Conservation (phyloP, 1,140 invertebrate genomes). For the Cydia amplana region DNA sequence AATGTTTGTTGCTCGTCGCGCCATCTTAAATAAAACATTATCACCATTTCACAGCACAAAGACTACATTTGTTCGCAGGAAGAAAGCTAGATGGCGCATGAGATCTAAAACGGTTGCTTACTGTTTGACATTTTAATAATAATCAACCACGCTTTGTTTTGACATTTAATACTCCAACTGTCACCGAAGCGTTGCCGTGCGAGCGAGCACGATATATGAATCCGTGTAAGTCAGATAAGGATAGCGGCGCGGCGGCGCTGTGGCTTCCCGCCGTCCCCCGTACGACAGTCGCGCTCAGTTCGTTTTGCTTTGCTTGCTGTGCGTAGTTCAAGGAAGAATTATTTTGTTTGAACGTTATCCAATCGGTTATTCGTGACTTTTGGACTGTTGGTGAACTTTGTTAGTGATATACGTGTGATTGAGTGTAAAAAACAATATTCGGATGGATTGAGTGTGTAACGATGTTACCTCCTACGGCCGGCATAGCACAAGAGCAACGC, state of each 20-base stretch:
- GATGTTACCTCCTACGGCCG: slow-evolving; percentile 78
- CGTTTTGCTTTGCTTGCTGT: slow-evolving; percentile 54
- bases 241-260: slow-evolving; percentile 69
- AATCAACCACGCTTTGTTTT: slow-evolving; percentile 75
- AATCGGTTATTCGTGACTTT: slow-evolving; percentile 49
- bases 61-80: slow-evolving; percentile 31
- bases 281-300: slow-evolving; percentile 68
- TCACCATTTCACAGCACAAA: background rate
- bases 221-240: slow-evolving; percentile 44
- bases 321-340: slow-evolving; percentile 53
- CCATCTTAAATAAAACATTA: background rate
- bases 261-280: slow-evolving; percentile 73
- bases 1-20: background rate
- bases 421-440: slow-evolving; percentile 52
- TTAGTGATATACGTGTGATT: slow-evolving; percentile 49
- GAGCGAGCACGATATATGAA: slow-evolving; percentile 47
- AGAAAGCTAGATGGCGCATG: slow-evolving; percentile 49
- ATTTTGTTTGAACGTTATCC: slow-evolving; percentile 56
- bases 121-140: slow-evolving; percentile 64
- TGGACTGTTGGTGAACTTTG: slow-evolving; percentile 42
- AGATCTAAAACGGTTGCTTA: slow-evolving; percentile 39
- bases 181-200: slow-evolving; percentile 59
- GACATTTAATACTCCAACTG: slow-evolving; percentile 65
- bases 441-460: slow-evolving; percentile 68
- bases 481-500: slow-evolving; percentile 68